These are phyloP conservation scores for Peucedramus taeniatus DNA, from an alignment of 2,113 vertebrate genomes.

Conservation along the genomic window DNA sequence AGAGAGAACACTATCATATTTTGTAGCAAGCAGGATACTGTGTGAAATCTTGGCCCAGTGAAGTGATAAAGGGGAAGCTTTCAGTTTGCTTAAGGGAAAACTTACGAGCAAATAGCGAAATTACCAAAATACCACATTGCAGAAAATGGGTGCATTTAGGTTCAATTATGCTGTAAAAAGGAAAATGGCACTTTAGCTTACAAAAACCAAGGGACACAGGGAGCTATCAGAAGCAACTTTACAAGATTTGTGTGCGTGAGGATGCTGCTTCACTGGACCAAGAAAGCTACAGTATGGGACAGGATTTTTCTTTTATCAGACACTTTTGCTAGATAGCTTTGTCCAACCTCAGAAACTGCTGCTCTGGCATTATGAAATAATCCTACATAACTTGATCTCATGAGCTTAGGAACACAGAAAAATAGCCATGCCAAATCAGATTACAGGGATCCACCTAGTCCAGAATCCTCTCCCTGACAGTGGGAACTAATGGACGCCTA, in stretches of 20 bases:
- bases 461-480: conserved; percentile 51
- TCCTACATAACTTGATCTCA: conserved; percentile 56
- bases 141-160: conserved; percentile 14
- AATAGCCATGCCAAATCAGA: conserved; percentile 68
- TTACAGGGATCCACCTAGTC: conserved; percentile 56
- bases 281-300: conserved; percentile 64
- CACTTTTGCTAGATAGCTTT: conserved; percentile 60
- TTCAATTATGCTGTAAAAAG: conserved; percentile 46
- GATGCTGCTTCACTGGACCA: conserved; percentile 63
- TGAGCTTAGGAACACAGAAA: conserved; percentile 59
- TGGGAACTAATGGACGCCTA: conserved; percentile 40
- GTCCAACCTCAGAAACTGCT: conserved; percentile 47
- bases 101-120: neutral
- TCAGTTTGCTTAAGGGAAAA: conserved; percentile 50
- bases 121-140: conserved; percentile 45
- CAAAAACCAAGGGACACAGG: conserved; percentile 10
- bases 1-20: conserved; percentile 67
- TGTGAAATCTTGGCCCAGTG: conserved; percentile 65
- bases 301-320: conserved; percentile 61
- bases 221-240: conserved; percentile 23
- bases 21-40: conserved; percentile 62
- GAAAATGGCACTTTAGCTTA: conserved; percentile 46
- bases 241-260: conserved; percentile 7
- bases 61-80: conserved; percentile 50
- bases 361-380: conserved; percentile 58